Evolutionary conservation across 2,888 invertebrate genomes (phyloP).

Genomic region (Ormia ochracea): DNA sequence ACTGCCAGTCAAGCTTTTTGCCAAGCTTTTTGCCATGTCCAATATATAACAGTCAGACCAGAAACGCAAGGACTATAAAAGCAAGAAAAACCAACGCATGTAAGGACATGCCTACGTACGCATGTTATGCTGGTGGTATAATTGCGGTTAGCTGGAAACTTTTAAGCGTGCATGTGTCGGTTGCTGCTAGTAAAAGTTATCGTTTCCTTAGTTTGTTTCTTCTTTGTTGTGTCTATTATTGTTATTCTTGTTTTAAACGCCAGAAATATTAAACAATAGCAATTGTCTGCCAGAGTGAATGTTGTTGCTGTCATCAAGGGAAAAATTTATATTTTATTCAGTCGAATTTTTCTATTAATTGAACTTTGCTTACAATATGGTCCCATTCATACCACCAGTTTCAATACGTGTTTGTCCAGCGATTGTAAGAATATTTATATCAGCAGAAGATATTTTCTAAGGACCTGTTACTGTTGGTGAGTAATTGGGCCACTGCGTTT

Average conservation of each 20-base stretch:
- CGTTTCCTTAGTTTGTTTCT: conserved; percentile 3
- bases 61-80: neutral
- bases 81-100: neutral
- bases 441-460: neutral
- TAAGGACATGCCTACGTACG: neutral
- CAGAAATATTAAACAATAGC: conserved; percentile 14
- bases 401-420: neutral
- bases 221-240: neutral
- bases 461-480: neutral
- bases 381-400: conserved; percentile 14
- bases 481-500: neutral
- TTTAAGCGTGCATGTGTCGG: neutral
- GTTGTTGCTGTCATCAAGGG: conserved; percentile 61
- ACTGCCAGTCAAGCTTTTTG: neutral
- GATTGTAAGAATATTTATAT: neutral
- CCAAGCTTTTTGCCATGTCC: neutral
- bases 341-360: conserved; percentile 63
- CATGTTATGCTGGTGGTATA: conserved; percentile 43
- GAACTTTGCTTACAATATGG: conserved; percentile 27
- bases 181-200: conserved; percentile 12
- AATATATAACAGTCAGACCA: too few relatives aligned
- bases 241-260: conserved; percentile 21
- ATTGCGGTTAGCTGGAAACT: conserved; percentile 42
- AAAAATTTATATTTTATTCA: conserved; percentile 63
- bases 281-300: conserved; percentile 46